phyloP scores from a whole-genome alignment of 2,888 invertebrate genomes.

The Iselma pallidipennis region DNA sequence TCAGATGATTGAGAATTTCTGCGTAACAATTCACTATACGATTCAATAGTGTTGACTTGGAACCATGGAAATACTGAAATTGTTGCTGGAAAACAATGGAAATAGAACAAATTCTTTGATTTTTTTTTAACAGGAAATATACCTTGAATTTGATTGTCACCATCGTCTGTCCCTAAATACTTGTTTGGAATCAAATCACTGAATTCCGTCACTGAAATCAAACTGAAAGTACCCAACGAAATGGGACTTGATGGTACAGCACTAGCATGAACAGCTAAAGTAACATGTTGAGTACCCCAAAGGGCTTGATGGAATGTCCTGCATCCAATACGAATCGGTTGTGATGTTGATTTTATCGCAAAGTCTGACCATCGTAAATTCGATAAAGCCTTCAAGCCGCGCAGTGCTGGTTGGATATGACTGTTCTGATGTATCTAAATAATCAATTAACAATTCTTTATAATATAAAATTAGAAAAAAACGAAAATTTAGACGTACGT shows the following conservation, averaged over 20 bases:
- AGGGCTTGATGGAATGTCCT: slow-evolving; percentile 76
- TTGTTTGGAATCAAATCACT: slow-evolving; percentile 75
- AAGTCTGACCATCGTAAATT: slow-evolving; percentile 78
- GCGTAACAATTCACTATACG: slow-evolving; percentile 66
- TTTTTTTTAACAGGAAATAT: slow-evolving; percentile 17
- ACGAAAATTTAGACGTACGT: slow-evolving; percentile 60
- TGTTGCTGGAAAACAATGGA: slow-evolving; percentile 68
- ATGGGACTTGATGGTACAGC: slow-evolving; percentile 59
- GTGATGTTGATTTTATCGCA: slow-evolving; percentile 55
- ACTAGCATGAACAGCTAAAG: slow-evolving; percentile 68
- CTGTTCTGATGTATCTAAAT: slow-evolving; percentile 70
- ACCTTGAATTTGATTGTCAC: slow-evolving; percentile 70
- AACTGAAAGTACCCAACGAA: slow-evolving; percentile 64
- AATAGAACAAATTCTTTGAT: slow-evolving; percentile 10
- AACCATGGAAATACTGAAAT: slow-evolving; percentile 75
- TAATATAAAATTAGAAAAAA: not conserved
- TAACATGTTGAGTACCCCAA: slow-evolving; percentile 74
- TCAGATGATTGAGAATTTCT: slow-evolving; percentile 52
- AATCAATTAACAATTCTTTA: slow-evolving; percentile 7
- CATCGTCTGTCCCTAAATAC: slow-evolving; percentile 59
- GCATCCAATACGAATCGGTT: slow-evolving; percentile 66
- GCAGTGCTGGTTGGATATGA: slow-evolving; percentile 68
- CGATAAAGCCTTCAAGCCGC: slow-evolving; percentile 72
- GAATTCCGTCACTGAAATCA: slow-evolving; percentile 79
- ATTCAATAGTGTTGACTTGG: slow-evolving; percentile 75